Conservation (phyloP, 2,888 invertebrate genomes). For the Gandaritis pyraliata region DNA sequence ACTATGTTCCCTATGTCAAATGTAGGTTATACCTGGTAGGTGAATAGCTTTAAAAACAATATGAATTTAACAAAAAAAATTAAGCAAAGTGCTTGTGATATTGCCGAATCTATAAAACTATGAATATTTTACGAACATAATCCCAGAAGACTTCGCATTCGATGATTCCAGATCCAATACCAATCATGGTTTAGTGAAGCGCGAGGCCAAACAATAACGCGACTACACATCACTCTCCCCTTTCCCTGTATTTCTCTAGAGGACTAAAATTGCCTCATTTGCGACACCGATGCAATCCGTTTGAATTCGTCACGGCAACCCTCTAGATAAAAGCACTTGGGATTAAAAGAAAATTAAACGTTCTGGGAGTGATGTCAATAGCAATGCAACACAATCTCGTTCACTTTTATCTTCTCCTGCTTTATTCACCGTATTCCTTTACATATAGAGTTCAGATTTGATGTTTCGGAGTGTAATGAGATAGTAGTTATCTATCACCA, state of each 20-base stretch:
- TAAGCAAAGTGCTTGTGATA: conserved; percentile 7
- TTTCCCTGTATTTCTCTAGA: conserved; percentile 66
- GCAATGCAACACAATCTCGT: conserved; percentile 57
- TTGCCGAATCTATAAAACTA: conserved; percentile 23
- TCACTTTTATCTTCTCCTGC: conserved; percentile 17
- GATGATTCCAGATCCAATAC: conserved; percentile 43
- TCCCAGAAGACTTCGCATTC: conserved; percentile 30
- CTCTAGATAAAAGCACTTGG: conserved; percentile 76
- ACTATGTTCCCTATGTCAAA: no score
- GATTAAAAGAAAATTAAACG: conserved; percentile 84
- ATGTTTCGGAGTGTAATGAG: conserved; percentile 2
- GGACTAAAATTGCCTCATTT: conserved; percentile 81
- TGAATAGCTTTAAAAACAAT: background rate
- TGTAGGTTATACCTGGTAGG: no score
- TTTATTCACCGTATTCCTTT: conserved; percentile 36
- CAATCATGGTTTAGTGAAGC: conserved; percentile 57
- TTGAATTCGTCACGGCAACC: conserved; percentile 80
- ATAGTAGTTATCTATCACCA: conserved; percentile 51
- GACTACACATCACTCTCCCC: conserved; percentile 52
- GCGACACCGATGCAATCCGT: conserved; percentile 81
- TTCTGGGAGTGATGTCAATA: conserved; percentile 72
- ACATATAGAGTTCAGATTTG: conserved; percentile 44
- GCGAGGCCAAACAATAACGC: conserved; percentile 63
- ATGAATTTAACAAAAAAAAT: background rate
- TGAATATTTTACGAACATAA: conserved; percentile 21